These are phyloP conservation scores for Rhinella marina DNA, from an alignment of 2,797 vertebrate species.

Conservation along the genomic window DNA sequence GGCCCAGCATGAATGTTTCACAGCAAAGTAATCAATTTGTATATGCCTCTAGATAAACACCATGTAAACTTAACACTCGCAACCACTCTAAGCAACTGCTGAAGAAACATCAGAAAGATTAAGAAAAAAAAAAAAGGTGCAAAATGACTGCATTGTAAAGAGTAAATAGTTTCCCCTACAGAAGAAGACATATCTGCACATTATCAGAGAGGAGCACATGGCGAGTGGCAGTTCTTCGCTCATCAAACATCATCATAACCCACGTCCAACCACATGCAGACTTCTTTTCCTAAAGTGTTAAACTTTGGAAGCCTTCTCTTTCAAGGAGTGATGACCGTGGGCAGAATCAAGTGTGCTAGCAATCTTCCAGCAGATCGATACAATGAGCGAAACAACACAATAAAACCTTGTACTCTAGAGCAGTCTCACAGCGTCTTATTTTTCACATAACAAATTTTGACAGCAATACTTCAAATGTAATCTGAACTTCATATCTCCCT, in stretches of 20 bases:
- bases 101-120: conserved; percentile 30
- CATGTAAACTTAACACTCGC: conserved; percentile 24
- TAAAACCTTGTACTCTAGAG: conserved; percentile 33
- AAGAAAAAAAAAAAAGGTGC: neutral
- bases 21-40: conserved; percentile 45
- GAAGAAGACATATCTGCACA: neutral
- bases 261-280: conserved; percentile 11
- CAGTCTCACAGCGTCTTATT: conserved; percentile 7
- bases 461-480: neutral
- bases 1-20: conserved; percentile 41
- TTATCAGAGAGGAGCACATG: conserved; percentile 21
- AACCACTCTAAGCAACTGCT: conserved; percentile 5
- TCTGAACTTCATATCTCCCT: neutral
- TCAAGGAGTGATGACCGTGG: conserved; percentile 45
- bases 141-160: neutral
- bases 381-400: conserved; percentile 25
- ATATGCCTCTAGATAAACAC: conserved; percentile 39
- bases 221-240: conserved; percentile 15
- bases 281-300: conserved; percentile 32
- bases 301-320: conserved; percentile 23
- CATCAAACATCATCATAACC: conserved; percentile 30
- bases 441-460: conserved; percentile 31
- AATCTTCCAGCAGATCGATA: conserved; percentile 45
- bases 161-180: neutral
- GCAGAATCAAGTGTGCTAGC: conserved; percentile 32